These are phyloP conservation scores for Mesocricetus auratus DNA, from an alignment of 2,113 vertebrate species.

Conservation along the genomic window DNA sequence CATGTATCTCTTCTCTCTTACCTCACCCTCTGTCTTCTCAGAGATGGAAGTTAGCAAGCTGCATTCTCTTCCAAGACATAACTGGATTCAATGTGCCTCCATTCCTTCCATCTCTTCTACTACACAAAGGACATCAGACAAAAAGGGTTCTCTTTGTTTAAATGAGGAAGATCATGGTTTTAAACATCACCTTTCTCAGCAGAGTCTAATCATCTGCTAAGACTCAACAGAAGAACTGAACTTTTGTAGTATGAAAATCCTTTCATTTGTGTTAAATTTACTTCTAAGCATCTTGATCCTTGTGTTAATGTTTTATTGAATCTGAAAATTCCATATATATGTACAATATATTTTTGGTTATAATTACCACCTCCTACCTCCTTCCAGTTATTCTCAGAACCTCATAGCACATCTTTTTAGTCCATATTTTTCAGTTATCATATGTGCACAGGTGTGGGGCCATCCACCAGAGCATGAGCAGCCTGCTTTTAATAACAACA, in stretches of 20 bases:
- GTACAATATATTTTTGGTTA: neutral
- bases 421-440: neutral
- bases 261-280: neutral
- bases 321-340: neutral
- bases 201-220: neutral
- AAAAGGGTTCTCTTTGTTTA: conserved; percentile 66
- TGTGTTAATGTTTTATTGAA: neutral
- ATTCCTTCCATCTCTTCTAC: conserved; percentile 74
- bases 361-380: neutral
- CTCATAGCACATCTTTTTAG: neutral
- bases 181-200: conserved; percentile 56
- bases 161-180: conserved; percentile 37
- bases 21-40: conserved; percentile 14
- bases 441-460: neutral
- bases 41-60: conserved; percentile 70
- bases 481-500: neutral
- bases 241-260: neutral
- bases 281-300: neutral
- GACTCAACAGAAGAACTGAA: neutral
- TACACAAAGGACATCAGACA: conserved; percentile 73
- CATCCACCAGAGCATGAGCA: neutral
- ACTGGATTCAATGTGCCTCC: conserved; percentile 65
- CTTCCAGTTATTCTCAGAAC: neutral
- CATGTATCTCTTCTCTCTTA: conserved; percentile 37
- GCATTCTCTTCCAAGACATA: conserved; percentile 74